Evolutionary conservation across 1,140 invertebrate species (phyloP), one percentile per base, ranked within the genome.

Genomic region (Lethrus apterus): DNA sequence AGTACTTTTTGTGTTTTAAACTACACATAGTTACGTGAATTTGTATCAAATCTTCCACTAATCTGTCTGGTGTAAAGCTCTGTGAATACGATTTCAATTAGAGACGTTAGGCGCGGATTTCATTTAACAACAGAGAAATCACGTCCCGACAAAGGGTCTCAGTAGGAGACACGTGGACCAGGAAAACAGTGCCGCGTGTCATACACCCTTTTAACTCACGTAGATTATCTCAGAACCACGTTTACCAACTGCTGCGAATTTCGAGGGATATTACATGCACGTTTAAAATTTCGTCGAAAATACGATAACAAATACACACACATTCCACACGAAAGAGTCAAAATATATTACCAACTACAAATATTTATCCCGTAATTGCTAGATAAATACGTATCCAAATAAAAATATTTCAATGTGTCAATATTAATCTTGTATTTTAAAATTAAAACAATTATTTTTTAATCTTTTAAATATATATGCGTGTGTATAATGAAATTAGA

Each of bases 71-170:
- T 42, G 14, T 24, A 42, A 26, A 42, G 17, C 10, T 5, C 38
- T 42, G n/a, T 0, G 50, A 60, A 63, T 61, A 51, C 59, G 55
- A 57, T 61, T 61, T 63, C 57, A 63, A 63, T 63, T 63, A 61
- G 54, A 46, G 35, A 56, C 56, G 56, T 59, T 57, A 57, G 51
- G 47, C 33, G 52, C 51, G 55, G 59, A 61, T 61, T 60, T 54
- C 49, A 55, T 54, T 54, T 52, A 55, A 52, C 54, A 57, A 57
- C 55, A 46, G 43, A 23, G 45, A 56, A 60, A 61, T 59, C 59
- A 58, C 59, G 57, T 56, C 52, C 43, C 33, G 38, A 61, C 56
- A 62, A 62, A 58, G 55, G 56, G 44, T 52, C 59, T 54, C 47
- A 56, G 61, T 61, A 56, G 55, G 51, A 31, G 59, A 50, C 60